These are phyloP conservation scores for Myxocyprinus asiaticus DNA, from an alignment of 2,113 vertebrate species.

Conservation along the genomic window DNA sequence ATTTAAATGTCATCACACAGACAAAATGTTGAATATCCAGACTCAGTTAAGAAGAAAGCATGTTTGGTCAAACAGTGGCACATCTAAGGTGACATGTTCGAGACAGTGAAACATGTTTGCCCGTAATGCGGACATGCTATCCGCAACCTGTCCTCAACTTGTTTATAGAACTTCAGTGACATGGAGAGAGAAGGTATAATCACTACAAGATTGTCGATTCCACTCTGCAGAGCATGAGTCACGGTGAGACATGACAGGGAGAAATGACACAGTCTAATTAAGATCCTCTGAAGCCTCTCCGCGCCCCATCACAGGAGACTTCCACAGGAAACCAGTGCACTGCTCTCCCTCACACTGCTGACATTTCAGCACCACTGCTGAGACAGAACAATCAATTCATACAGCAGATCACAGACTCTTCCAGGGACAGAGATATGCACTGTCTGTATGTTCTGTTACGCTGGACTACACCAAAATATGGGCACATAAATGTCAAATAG, in stretches of 20 bases:
- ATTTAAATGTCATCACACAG: constrained; percentile 17
- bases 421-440: neutral
- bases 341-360: constrained; percentile 28
- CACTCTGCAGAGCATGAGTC: constrained; percentile 20
- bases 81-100: neutral
- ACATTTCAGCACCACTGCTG: constrained; percentile 45
- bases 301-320: neutral
- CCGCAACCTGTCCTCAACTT: neutral
- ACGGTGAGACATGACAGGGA: neutral
- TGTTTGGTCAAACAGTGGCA: neutral
- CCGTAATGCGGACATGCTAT: neutral
- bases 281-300: constrained; percentile 36
- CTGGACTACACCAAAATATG: neutral
- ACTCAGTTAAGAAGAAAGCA: neutral
- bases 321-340: neutral
- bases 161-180: constrained; percentile 29
- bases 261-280: constrained; percentile 48
- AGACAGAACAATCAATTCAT: constrained; percentile 52
- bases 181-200: constrained; percentile 33
- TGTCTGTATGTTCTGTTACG: neutral
- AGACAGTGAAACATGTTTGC: constrained; percentile 1
- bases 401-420: constrained; percentile 14
- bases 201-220: constrained; percentile 23
- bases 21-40: neutral
- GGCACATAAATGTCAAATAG: neutral